phyloP scores from a whole-genome alignment of 1,140 invertebrate species.

The Muscidifurax raptorellus region DNA sequence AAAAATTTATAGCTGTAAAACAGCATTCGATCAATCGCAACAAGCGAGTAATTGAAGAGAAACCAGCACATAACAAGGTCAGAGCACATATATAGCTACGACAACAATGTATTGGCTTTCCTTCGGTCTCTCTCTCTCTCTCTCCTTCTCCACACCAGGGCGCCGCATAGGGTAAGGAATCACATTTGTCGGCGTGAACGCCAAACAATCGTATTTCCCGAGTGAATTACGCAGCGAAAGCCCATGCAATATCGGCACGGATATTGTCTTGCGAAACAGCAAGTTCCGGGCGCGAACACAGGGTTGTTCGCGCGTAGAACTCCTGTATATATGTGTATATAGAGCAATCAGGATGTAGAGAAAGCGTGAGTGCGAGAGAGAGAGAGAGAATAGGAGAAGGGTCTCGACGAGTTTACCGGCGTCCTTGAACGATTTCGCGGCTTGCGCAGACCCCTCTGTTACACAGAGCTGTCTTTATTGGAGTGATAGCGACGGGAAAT shows the following conservation, averaged over 20 bases:
- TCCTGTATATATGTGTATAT: not conserved
- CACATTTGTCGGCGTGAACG: constrained; percentile 51
- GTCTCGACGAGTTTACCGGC: not conserved
- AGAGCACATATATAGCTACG: not conserved
- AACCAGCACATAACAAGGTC: not conserved
- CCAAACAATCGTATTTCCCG: constrained; percentile 68
- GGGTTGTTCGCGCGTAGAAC: constrained; percentile 4
- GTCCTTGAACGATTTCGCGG: not conserved
- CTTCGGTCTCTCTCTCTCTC: not conserved
- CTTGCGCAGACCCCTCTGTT: not conserved
- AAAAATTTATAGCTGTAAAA: too few species aligned
- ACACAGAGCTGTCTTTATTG: too few species aligned
- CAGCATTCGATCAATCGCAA: not conserved
- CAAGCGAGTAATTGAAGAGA: constrained; percentile 12
- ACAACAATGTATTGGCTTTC: not conserved
- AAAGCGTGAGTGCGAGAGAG: not conserved
- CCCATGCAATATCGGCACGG: constrained; percentile 69
- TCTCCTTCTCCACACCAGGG: not conserved
- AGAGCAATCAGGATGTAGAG: constrained; percentile 6
- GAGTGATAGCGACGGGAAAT: too few species aligned
- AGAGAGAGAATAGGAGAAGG: not conserved
- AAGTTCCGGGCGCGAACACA: constrained; percentile 47
- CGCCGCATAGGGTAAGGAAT: constrained; percentile 28
- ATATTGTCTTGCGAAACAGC: constrained; percentile 69
- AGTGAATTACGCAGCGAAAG: constrained; percentile 63